These are phyloP conservation scores for Meta bourneti DNA, from an alignment of 2,888 invertebrate genomes.

Conservation along the genomic window DNA sequence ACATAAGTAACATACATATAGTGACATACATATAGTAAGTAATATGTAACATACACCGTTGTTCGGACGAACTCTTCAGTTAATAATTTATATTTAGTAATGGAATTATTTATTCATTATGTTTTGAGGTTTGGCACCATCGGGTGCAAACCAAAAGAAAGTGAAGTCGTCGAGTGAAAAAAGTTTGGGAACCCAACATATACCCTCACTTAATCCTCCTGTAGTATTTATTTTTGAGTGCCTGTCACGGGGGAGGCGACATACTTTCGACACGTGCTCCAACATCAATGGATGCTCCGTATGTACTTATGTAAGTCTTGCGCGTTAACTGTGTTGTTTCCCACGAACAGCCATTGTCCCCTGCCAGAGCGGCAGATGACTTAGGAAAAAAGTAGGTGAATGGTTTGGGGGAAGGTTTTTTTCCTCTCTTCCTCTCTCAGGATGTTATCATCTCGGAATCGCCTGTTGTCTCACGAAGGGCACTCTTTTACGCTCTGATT, in stretches of 20 bases:
- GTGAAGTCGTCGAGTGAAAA: too few species aligned
- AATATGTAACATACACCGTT: too few species aligned
- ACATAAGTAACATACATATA: too few species aligned
- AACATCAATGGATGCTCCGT: not conserved
- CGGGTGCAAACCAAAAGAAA: too few species aligned
- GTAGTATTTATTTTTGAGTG: not conserved
- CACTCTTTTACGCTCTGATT: slow-evolving; percentile 43
- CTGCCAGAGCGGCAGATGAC: slow-evolving; percentile 19
- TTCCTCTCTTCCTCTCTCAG: slow-evolving; percentile 4
- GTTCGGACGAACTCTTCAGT: too few species aligned
- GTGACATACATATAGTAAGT: too few species aligned
- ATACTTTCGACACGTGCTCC: not conserved
- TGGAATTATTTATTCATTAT: too few species aligned
- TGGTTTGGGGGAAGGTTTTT: slow-evolving; percentile 25
- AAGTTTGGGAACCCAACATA: too few species aligned
- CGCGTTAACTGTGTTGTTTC: slow-evolving; percentile 26
- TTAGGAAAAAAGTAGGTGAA: slow-evolving; percentile 63
- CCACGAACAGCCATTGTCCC: slow-evolving; percentile 26
- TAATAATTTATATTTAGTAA: too few species aligned
- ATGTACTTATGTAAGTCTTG: not conserved
- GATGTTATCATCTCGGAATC: slow-evolving; percentile 27
- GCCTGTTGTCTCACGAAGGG: slow-evolving; percentile 46
- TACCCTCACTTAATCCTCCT: too few species aligned
- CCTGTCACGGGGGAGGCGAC: not conserved
- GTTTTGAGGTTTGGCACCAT: too few species aligned